Base-by-base conservation (phyloP, 2,888 invertebrate genomes). In the Pyrocoelia pectoralis region DNA sequence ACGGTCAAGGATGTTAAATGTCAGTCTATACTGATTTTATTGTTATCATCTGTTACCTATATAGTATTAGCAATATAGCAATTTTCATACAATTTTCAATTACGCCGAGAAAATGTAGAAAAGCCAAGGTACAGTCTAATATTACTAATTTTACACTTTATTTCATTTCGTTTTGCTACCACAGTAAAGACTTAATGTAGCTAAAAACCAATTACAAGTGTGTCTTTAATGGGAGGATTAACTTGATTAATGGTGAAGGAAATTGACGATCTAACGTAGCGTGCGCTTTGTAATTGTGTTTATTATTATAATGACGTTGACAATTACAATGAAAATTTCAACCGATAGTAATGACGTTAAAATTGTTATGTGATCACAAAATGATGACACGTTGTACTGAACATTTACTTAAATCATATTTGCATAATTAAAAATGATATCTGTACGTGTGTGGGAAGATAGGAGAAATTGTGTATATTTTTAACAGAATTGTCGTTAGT, bases 341-440 rank as follows among this genome's bases (percentile, higher is more conserved):
- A 33, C 33, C 2, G 2, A 33, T n/a, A 33, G 33, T 33, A 33
- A 33, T 33, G 33, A n/a, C 33, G 33, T 10, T 33, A 33, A 33
- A 33, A 33, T 46, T 17, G 46, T 15, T 46, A 63, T 55, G 62
- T 62, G 65, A 56, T 55, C 60, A 48, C 54, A 49, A 60, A 53
- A 55, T 66, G 64, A 54, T 33, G n/a, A 33, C 10, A 33, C n/a
- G 33, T 4, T 33, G 33, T 33, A 10, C 33, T 2, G n/a, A 66
- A 60, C 53, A 48, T 55, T 62, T 58, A 56, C 65, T 69, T 69
- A 69, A 24, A 69, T 69, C 67, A 69, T 68, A 69, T 68, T 68
- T 69, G 65, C 69, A 68, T 68, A 67, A 67, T 67, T 69, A 68
- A 66, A 61, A 57, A 48, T 46, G 8, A 15, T 46, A 17, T 17